phyloP scores from a whole-genome alignment of 1,140 invertebrate species.

The Drosophila saltans region DNA sequence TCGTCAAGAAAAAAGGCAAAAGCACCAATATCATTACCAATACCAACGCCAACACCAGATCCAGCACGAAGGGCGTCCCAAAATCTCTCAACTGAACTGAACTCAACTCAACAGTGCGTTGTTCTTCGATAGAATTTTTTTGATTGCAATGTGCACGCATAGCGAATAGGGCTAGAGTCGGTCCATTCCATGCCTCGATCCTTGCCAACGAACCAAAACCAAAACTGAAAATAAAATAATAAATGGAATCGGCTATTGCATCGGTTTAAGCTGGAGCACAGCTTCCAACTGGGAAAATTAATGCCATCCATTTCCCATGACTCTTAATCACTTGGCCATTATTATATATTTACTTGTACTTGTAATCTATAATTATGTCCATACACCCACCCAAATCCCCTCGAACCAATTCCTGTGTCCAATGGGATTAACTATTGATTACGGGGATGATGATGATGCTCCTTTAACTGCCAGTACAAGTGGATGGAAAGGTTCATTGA shows the following conservation, averaged over 20 bases:
- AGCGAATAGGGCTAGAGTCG: conserved; percentile 21
- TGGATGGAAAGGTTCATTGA: background rate
- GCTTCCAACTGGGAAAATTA: conserved; percentile 72
- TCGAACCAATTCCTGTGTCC: conserved; percentile 53
- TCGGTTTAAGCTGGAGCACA: background rate
- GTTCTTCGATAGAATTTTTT: conserved; percentile 73
- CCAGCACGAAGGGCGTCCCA: conserved; percentile 58
- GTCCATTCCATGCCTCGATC: background rate
- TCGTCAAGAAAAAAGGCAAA: conserved; percentile 15
- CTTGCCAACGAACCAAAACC: background rate
- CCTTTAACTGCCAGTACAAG: no score
- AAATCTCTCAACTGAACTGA: conserved; percentile 41
- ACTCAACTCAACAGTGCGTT: conserved; percentile 41
- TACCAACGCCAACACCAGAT: conserved; percentile 40
- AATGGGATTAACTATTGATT: conserved; percentile 72
- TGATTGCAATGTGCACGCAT: conserved; percentile 75
- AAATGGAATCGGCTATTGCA: conserved; percentile 16
- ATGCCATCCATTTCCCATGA: conserved; percentile 77
- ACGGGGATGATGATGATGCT: conserved; percentile 28
- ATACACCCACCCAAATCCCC: conserved; percentile 39
- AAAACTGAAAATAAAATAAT: conserved; percentile 10
- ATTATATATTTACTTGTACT: conserved; percentile 72
- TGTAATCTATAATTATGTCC: conserved; percentile 68
- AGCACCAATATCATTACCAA: conserved; percentile 8
- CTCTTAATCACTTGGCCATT: conserved; percentile 77